Conservation (phyloP, 2,797 vertebrate species). For the Sebastolobus alascanus region DNA sequence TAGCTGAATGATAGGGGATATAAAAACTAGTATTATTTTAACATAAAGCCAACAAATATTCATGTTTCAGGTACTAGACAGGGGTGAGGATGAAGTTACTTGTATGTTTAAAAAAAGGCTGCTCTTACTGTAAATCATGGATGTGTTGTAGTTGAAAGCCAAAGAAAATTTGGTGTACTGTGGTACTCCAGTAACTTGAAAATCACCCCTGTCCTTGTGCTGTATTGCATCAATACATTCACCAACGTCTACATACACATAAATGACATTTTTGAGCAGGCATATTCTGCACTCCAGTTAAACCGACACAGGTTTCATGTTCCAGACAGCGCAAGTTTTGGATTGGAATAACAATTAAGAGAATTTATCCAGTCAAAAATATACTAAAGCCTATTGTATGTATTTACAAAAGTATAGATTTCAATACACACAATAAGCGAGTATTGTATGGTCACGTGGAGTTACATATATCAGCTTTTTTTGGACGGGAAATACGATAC, state of each 20-base stretch:
- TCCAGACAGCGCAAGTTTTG: conserved; percentile 32
- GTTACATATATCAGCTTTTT: conserved; percentile 68
- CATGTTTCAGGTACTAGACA: conserved; percentile 53
- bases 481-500: conserved; percentile 72
- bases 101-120: conserved; percentile 17
- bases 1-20: conserved; percentile 45
- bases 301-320: conserved; percentile 36
- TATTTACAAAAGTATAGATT: conserved; percentile 70
- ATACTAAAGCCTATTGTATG: conserved; percentile 73
- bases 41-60: conserved; percentile 57
- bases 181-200: conserved; percentile 47
- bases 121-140: conserved; percentile 23
- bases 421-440: conserved; percentile 74
- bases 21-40: conserved; percentile 49
- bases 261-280: conserved; percentile 55
- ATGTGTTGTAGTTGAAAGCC: conserved; percentile 30
- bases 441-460: conserved; percentile 67
- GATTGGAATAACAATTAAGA: conserved; percentile 31
- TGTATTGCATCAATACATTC: conserved; percentile 80
- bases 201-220: conserved; percentile 73
- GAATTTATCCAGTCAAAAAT: conserved; percentile 56
- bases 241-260: conserved; percentile 73
- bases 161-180: neutral
- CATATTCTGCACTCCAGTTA: conserved; percentile 54
- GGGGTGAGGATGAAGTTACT: conserved; percentile 60